phyloP scores from a whole-genome alignment of 2,113 vertebrate species.

The Mus pahari region DNA sequence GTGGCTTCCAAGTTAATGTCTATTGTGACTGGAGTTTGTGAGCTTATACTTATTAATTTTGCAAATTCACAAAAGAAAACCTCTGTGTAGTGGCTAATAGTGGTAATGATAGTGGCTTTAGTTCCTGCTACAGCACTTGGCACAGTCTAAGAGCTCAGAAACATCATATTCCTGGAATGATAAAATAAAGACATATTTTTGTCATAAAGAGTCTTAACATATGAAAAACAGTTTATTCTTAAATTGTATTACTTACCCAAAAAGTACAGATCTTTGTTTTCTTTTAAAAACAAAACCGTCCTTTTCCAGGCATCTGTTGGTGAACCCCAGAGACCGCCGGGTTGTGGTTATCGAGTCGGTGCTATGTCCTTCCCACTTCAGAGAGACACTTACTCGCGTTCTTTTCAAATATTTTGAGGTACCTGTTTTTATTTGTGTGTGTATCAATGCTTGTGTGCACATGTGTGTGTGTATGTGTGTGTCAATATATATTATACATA shows the following conservation, averaged over 20 bases:
- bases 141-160: background rate
- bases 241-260: conserved; percentile 19
- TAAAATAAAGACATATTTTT: conserved; percentile 53
- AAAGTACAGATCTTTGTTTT: conserved; percentile 33
- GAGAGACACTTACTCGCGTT: conserved; percentile 96
- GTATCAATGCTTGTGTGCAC: background rate
- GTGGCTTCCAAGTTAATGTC: conserved; percentile 42
- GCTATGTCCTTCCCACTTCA: conserved; percentile 97
- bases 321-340: conserved; percentile 97
- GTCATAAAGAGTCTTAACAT: conserved; percentile 39
- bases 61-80: conserved; percentile 15
- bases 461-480: background rate
- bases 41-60: conserved; percentile 24
- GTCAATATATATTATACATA: too few relatives aligned
- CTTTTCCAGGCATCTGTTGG: conserved; percentile 93
- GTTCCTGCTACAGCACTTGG: background rate
- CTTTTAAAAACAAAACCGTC: conserved; percentile 36
- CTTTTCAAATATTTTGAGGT: conserved; percentile 99
- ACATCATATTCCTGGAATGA: background rate
- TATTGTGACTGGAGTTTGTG: conserved; percentile 4
- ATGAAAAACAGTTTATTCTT: background rate
- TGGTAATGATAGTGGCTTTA: background rate
- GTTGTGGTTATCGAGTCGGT: conserved; percentile 98
- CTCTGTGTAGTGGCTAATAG: background rate
- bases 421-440: conserved; percentile 52